phyloP scores from a whole-genome alignment of 1,140 invertebrate genomes.

The Holcopasites calliopsidis region DNA sequence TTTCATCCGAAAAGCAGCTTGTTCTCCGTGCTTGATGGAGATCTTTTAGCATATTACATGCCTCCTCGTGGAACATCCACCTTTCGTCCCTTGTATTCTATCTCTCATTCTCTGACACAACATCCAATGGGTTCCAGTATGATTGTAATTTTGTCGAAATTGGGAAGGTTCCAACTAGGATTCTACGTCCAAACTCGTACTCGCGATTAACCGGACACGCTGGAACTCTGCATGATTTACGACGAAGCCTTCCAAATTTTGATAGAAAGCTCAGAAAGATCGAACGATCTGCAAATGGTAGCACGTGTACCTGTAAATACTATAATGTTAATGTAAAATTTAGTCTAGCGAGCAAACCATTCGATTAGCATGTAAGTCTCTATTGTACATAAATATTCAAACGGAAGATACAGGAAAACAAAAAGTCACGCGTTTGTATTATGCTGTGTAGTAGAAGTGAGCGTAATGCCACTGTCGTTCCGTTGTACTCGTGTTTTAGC shows the following conservation, averaged over 20 bases:
- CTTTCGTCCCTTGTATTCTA: not conserved
- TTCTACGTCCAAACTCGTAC: not conserved
- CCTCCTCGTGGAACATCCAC: no score
- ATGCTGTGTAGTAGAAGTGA: not conserved
- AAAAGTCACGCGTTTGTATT: conserved; percentile 8
- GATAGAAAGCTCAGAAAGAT: conserved; percentile 38
- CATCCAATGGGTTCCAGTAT: not conserved
- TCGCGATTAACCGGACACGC: not conserved
- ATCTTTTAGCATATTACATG: not conserved
- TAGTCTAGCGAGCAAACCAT: not conserved
- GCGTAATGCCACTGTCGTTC: not conserved
- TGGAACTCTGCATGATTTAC: not conserved
- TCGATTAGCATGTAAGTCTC: conserved; percentile 38
- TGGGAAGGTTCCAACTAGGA: conserved; percentile 59
- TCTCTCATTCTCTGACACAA: not conserved
- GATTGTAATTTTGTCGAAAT: conserved; percentile 68
- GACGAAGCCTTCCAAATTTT: conserved; percentile 44
- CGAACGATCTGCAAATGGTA: not conserved
- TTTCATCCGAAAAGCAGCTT: conserved; percentile 44
- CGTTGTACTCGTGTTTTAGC: not conserved
- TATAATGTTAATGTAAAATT: conserved; percentile 16
- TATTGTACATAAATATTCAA: conserved; percentile 5
- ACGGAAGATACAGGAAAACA: not conserved
- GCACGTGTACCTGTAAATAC: conserved; percentile 23
- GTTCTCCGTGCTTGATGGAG: not conserved